Evolutionary conservation across 2,888 invertebrate species (phyloP), one percentile per base, ranked within the genome.

Genomic region (Latrodectus hesperus): DNA sequence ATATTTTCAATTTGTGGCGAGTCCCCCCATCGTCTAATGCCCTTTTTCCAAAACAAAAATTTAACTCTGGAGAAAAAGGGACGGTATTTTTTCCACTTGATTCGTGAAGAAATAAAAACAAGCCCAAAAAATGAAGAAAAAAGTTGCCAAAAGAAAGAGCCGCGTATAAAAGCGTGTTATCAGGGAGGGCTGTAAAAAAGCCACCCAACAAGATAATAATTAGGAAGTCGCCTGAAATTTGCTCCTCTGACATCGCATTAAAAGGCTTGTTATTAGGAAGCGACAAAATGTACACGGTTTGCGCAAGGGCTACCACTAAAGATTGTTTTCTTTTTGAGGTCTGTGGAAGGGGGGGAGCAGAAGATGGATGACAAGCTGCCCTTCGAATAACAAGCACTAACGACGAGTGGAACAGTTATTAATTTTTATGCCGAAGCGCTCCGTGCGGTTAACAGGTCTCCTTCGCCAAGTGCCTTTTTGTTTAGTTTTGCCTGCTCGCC

Each of bases 211-310:
- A 78, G 88, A 88, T 84, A 88, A 88, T 88, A 88, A 88, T 88
- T 88, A 88, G 83, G 88, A 88, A 88, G 83, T 88, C 78, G 75
- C 52, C 38, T 75, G 73, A 84, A 84, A 88, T 88, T 84, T 82
- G 81, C 87, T 82, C 75, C 64, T 77, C 53, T 88, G 88, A 88
- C 88, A 88, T 80, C 79, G 79, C 79, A 88, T 88, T 88, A 88
- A 88, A 88, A 88, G 83, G 88, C 83, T 88, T 88, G 88, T 88
- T 88, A 84, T 88, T 88, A 84, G 70, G 88, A 88, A 84, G 88
- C 88, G 88, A 88, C 84, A 82, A 87, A 87, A 78, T 77, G 82
- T 78, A 82, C 87, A 82, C 87, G 81, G 71, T 82, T 72, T 76
- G 76, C 67, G 87, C 81, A 67, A 87, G 87, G 67, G 87, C 81